Conservation (phyloP, 2,113 vertebrate genomes). For the Nematolebias whitei region DNA sequence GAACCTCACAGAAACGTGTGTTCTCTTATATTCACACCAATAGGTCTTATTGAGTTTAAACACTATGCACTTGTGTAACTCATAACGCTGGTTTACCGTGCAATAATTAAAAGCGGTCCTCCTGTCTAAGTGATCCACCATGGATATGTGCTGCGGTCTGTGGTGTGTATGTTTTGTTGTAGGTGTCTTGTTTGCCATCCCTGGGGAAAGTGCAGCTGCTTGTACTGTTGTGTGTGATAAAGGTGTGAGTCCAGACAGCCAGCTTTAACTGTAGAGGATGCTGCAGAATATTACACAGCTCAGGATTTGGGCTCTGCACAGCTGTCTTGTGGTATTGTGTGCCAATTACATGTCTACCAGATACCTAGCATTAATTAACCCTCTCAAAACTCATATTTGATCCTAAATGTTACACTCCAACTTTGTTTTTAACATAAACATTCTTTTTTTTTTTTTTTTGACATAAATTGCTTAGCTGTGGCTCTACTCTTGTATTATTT, state of each 20-base stretch:
- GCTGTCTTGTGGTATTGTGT: too few species aligned
- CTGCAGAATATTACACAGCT: not conserved
- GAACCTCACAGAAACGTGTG: not conserved
- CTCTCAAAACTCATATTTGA: not conserved
- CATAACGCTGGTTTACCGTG: not conserved
- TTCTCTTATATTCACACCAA: not conserved
- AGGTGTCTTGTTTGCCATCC: constrained; percentile 37
- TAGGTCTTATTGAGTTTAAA: not conserved
- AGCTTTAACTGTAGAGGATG: constrained; percentile 3
- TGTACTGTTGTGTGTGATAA: constrained; percentile 22
- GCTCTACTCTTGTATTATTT: too few species aligned
- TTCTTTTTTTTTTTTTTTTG: too few species aligned
- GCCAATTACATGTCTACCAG: not conserved
- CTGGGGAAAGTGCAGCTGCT: constrained; percentile 31
- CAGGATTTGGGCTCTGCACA: not conserved
- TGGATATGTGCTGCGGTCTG: constrained; percentile 47
- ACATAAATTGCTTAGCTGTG: too few species aligned
- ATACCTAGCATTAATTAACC: not conserved
- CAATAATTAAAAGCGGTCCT: constrained; percentile 17
- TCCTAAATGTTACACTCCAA: not conserved
- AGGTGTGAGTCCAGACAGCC: constrained; percentile 10
- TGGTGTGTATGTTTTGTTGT: constrained; percentile 38
- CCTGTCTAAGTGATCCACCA: not conserved
- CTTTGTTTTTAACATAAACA: too few species aligned
- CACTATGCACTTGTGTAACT: not conserved